phyloP scores from a whole-genome alignment of 2,797 vertebrate species.

The Aldrovandia affinis region DNA sequence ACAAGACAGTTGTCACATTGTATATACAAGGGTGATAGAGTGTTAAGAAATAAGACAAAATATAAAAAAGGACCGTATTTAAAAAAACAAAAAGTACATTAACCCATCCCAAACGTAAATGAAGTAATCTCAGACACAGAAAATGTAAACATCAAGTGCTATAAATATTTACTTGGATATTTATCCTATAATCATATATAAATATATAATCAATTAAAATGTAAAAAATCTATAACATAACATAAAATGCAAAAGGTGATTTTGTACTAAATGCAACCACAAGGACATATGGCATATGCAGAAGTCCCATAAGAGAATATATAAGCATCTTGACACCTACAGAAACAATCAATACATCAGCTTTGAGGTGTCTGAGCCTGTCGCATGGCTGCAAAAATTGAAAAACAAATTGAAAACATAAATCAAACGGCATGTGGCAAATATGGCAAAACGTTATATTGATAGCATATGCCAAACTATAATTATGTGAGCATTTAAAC shows the following conservation, averaged over 20 bases:
- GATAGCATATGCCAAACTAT: too few relatives aligned
- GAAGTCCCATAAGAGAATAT: too few relatives aligned
- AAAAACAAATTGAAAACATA: too few relatives aligned
- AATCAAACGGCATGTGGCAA: too few relatives aligned
- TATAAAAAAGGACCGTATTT: neutral
- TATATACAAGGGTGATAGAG: neutral
- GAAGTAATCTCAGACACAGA: neutral
- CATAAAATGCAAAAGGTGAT: neutral
- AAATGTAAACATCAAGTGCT: neutral
- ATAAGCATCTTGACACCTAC: too few relatives aligned
- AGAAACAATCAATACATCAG: too few relatives aligned
- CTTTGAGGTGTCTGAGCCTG: too few relatives aligned
- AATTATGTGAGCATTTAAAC: too few relatives aligned
- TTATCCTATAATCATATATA: neutral
- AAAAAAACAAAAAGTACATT: neutral
- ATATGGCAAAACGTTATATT: too few relatives aligned
- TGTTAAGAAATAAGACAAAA: neutral
- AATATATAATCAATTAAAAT: neutral
- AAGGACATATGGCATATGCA: too few relatives aligned
- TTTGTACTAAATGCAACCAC: neutral
- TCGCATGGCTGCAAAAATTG: too few relatives aligned
- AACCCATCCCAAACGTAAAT: neutral
- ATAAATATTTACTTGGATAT: neutral
- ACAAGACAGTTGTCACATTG: neutral
- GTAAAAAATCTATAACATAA: neutral